phyloP scores from a whole-genome alignment of 2,888 invertebrate genomes.

The Chelonus formosanus region DNA sequence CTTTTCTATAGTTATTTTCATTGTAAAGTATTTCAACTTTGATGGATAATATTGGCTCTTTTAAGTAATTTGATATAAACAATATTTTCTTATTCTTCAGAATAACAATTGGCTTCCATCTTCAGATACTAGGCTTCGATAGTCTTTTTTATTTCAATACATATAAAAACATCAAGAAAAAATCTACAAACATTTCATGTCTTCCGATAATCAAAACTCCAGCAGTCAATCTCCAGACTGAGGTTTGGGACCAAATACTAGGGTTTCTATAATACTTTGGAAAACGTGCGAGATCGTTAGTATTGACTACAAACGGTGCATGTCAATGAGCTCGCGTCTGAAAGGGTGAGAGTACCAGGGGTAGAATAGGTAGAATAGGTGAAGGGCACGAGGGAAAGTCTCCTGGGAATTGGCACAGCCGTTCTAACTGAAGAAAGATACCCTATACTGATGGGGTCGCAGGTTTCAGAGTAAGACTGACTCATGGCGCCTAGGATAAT shows the following conservation, averaged over 20 bases:
- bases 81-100: too few relatives aligned
- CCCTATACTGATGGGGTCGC: constrained; percentile 31
- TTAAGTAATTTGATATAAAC: too few relatives aligned
- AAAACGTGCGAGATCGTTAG: constrained; percentile 56
- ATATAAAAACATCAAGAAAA: too few relatives aligned
- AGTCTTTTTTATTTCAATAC: too few relatives aligned
- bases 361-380: constrained; percentile 35
- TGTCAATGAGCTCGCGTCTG: constrained; percentile 60
- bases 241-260: neutral
- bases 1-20: too few relatives aligned
- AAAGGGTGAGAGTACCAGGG: constrained; percentile 20
- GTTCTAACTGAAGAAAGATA: constrained; percentile 42
- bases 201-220: neutral
- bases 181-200: too few relatives aligned
- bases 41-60: too few relatives aligned
- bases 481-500: constrained; percentile 61
- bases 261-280: constrained; percentile 13
- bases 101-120: too few relatives aligned
- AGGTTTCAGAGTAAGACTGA: constrained; percentile 49
- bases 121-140: too few relatives aligned
- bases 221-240: neutral
- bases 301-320: constrained; percentile 59
- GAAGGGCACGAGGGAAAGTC: constrained; percentile 51
- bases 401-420: constrained; percentile 63
- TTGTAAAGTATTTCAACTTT: too few relatives aligned